Evolutionary conservation across 2,797 vertebrate species (phyloP).

Genomic region (Poeciliopsis gracilis): DNA sequence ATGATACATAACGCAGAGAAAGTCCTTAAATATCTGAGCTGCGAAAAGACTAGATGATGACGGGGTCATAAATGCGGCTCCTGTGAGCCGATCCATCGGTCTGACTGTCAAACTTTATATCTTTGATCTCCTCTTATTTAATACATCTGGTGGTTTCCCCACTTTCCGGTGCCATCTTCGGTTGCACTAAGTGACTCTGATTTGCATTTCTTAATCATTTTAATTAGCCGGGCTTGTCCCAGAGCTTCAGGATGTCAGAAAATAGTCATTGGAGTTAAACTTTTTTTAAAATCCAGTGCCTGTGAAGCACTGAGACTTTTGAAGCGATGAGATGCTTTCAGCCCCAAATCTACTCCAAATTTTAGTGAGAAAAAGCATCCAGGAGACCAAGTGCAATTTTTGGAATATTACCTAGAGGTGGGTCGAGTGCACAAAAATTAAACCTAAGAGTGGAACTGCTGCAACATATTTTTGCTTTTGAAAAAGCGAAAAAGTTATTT

Average conservation of each 20-base stretch:
- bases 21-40: neutral
- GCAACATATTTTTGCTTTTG: neutral
- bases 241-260: slow-evolving; percentile 5
- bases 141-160: neutral
- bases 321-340: neutral
- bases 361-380: neutral
- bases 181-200: neutral
- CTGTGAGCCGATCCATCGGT: neutral
- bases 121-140: slow-evolving; percentile 1
- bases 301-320: neutral
- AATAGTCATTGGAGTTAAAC: neutral
- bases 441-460: neutral
- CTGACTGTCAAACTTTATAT: neutral
- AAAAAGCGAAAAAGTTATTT: neutral
- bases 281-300: no score
- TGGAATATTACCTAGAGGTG: neutral
- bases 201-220: slow-evolving; percentile 5
- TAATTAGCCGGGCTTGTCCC: slow-evolving; percentile 11
- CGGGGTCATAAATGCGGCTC: neutral
- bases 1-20: slow-evolving; percentile 2
- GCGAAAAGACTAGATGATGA: neutral
- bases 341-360: neutral
- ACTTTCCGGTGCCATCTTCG: neutral
- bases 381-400: neutral
- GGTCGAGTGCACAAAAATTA: neutral